phyloP scores from a whole-genome alignment of 2,888 invertebrate genomes.

The Caradrina kadenii region DNA sequence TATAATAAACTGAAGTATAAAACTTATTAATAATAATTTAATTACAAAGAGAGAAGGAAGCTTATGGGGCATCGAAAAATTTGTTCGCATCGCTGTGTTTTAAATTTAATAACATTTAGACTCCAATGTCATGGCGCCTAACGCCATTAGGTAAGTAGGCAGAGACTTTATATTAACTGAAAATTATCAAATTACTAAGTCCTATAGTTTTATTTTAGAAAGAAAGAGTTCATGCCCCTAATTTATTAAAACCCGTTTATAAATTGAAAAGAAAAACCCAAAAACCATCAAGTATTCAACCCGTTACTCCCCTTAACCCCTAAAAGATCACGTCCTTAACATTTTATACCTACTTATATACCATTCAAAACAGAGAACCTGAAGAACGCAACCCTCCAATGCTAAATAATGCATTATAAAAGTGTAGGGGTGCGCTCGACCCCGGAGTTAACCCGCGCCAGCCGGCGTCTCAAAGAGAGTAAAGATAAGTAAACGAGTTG shows the following conservation, averaged over 20 bases:
- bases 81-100: too few species aligned
- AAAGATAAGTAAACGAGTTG: conserved; percentile 84
- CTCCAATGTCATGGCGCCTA: too few species aligned
- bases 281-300: neutral
- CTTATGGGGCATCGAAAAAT: too few species aligned
- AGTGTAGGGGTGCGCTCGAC: conserved; percentile 69
- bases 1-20: too few species aligned
- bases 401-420: conserved; percentile 82
- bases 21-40: too few species aligned
- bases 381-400: conserved; percentile 62
- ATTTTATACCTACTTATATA: conserved; percentile 37
- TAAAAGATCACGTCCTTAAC: conserved; percentile 19
- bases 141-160: too few species aligned
- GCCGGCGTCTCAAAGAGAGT: conserved; percentile 74
- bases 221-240: neutral
- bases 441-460: conserved; percentile 57
- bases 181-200: too few species aligned
- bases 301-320: neutral
- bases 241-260: neutral
- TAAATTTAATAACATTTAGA: too few species aligned
- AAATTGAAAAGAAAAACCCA: neutral
- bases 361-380: conserved; percentile 44
- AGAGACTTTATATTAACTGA: too few species aligned
- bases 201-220: too few species aligned
- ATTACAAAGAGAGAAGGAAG: too few species aligned